Percentiles rank a stretch among this genome's conserved stretches.
Evolutionary conservation across 2,797 vertebrate genomes (phyloP).

Genomic region (Sebastes dallii): DNA sequence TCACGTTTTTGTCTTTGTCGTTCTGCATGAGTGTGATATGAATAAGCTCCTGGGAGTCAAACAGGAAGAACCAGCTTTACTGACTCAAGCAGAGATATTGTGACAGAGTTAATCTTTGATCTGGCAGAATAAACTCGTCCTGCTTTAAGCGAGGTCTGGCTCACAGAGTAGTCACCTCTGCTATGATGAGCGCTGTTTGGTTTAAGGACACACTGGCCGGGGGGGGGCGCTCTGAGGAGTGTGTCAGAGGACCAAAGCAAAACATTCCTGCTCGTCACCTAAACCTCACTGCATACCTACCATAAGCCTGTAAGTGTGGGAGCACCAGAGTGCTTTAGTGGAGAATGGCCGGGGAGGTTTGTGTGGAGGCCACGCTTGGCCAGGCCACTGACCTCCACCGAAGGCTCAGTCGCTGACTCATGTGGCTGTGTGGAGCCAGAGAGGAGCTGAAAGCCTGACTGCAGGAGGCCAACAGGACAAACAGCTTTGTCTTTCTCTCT

Average conservation of each 20-base stretch:
- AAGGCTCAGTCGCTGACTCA: constrained; percentile 71
- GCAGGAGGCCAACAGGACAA: constrained; percentile 18
- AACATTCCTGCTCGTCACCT: constrained; percentile 70
- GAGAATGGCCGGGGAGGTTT: constrained; percentile 47
- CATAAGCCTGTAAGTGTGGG: constrained; percentile 49
- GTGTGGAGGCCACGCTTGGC: constrained; percentile 31
- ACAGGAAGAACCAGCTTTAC: constrained; percentile 55
- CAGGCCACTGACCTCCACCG: constrained; percentile 51
- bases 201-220: constrained; percentile 34
- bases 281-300: constrained; percentile 58
- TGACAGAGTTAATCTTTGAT: constrained; percentile 39
- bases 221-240: constrained; percentile 36
- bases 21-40: constrained; percentile 7
- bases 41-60: constrained; percentile 38
- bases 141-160: constrained; percentile 26
- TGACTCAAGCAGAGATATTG: constrained; percentile 60
- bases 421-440: constrained; percentile 55
- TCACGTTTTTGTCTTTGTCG: neutral
- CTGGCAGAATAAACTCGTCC: constrained; percentile 36
- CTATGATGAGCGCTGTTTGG: constrained; percentile 49
- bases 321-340: constrained; percentile 26
- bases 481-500: constrained; percentile 15
- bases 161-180: constrained; percentile 66
- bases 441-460: constrained; percentile 41
- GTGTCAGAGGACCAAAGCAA: constrained; percentile 64